Conservation (phyloP, 2,888 invertebrate genomes). For the Tuta absoluta region DNA sequence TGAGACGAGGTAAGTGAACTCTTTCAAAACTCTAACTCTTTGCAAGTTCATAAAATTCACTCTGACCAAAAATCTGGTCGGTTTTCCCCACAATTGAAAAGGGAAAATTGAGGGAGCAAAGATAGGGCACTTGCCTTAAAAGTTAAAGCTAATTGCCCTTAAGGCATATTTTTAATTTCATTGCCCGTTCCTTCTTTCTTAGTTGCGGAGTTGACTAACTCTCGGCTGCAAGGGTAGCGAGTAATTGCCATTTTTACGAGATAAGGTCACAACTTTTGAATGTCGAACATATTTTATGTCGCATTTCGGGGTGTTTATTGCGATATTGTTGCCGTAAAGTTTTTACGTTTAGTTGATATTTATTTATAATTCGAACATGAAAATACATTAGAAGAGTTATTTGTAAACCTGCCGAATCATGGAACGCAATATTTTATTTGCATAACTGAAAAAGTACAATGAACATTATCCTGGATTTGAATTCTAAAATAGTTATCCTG, state of each 20-base stretch:
- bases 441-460: not conserved
- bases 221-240: constrained; percentile 68
- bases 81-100: constrained; percentile 78
- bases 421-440: not conserved
- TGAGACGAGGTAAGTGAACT: constrained; percentile 54
- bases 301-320: constrained; percentile 40
- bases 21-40: constrained; percentile 67
- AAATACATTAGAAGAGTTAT: too few relatives aligned
- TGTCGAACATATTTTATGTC: constrained; percentile 75
- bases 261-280: constrained; percentile 77
- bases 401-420: not conserved
- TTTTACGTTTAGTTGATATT: not conserved
- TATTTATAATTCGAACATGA: too few relatives aligned
- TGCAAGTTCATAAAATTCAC: constrained; percentile 77
- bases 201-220: constrained; percentile 75
- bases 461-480: too few relatives aligned
- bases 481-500: not conserved
- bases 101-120: constrained; percentile 72
- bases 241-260: constrained; percentile 79
- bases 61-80: constrained; percentile 66
- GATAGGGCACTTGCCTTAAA: constrained; percentile 81
- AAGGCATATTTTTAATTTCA: constrained; percentile 83
- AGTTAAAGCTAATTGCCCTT: constrained; percentile 82
- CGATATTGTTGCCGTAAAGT: constrained; percentile 3
- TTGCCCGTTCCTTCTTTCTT: constrained; percentile 78